phyloP scores from a whole-genome alignment of 2,888 invertebrate species.

The Melangyna quadrimaculata region DNA sequence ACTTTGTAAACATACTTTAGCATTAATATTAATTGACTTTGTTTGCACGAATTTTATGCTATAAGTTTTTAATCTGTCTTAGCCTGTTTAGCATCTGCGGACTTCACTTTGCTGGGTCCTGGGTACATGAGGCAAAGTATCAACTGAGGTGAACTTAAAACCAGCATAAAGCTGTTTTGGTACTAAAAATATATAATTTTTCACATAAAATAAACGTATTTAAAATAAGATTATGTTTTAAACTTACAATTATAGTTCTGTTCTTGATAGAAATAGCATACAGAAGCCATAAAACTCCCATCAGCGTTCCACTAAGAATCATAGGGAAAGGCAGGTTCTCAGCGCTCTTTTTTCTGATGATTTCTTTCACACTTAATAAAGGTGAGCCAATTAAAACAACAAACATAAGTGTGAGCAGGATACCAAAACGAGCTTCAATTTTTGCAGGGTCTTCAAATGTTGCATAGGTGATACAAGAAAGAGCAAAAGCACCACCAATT shows the following conservation, averaged over 20 bases:
- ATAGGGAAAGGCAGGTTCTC: slow-evolving; percentile 94
- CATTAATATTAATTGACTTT: neutral
- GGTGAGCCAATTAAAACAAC: slow-evolving; percentile 88
- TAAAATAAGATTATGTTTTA: neutral
- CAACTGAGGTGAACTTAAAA: slow-evolving; percentile 12
- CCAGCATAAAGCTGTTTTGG: neutral
- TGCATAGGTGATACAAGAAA: slow-evolving; percentile 85
- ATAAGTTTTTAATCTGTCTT: neutral
- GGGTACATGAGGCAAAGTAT: slow-evolving; percentile 1
- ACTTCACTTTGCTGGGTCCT: neutral
- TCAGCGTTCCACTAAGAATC: slow-evolving; percentile 90
- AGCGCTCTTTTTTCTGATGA: slow-evolving; percentile 91
- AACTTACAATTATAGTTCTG: slow-evolving; percentile 77
- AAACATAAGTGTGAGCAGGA: slow-evolving; percentile 84
- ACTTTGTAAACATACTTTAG: neutral
- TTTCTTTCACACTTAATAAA: slow-evolving; percentile 86
- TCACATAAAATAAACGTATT: neutral
- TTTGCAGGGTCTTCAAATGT: slow-evolving; percentile 84
- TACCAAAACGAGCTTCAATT: slow-evolving; percentile 87
- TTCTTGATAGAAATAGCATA: slow-evolving; percentile 79
- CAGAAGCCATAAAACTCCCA: slow-evolving; percentile 80
- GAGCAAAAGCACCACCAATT: slow-evolving; percentile 83
- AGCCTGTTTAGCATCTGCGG: neutral
- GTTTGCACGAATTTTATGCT: neutral
- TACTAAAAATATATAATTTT: neutral